Evolutionary conservation across 2,113 vertebrate species (phyloP).

Genomic region (Tauraco erythrolophus): DNA sequence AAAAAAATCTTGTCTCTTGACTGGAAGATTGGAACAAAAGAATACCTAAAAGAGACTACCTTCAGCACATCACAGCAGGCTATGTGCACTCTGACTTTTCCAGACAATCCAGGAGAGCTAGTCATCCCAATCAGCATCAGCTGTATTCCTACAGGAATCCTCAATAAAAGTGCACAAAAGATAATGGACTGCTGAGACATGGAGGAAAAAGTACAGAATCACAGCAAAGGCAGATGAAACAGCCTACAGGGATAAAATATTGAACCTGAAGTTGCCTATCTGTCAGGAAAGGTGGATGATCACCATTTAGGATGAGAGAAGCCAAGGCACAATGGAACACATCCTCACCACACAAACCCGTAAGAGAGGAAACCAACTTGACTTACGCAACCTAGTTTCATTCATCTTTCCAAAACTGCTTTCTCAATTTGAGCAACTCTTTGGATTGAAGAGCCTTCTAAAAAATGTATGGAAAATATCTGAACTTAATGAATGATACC

Average conservation of each 20-base stretch:
- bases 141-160: neutral
- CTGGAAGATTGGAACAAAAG: neutral
- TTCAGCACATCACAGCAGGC: neutral
- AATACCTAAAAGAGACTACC: neutral
- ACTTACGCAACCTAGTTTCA: neutral
- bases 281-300: neutral
- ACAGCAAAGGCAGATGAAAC: neutral
- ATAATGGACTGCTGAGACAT: neutral
- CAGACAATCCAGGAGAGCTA: neutral
- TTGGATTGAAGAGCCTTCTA: neutral
- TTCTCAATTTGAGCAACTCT: neutral
- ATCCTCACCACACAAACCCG: neutral
- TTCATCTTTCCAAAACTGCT: neutral
- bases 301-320: neutral
- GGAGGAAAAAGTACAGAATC: neutral
- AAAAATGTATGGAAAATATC: neutral
- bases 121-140: neutral
- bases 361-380: neutral
- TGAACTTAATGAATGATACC: neutral
- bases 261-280: neutral
- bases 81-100: neutral
- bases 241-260: neutral
- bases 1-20: neutral
- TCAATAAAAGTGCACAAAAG: neutral
- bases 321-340: neutral